Percentiles rank a stretch among this genome's conserved stretches.
These are phyloP conservation scores for Xylophagus ater DNA, from an alignment of 2,888 invertebrate species.

Conservation along the genomic window DNA sequence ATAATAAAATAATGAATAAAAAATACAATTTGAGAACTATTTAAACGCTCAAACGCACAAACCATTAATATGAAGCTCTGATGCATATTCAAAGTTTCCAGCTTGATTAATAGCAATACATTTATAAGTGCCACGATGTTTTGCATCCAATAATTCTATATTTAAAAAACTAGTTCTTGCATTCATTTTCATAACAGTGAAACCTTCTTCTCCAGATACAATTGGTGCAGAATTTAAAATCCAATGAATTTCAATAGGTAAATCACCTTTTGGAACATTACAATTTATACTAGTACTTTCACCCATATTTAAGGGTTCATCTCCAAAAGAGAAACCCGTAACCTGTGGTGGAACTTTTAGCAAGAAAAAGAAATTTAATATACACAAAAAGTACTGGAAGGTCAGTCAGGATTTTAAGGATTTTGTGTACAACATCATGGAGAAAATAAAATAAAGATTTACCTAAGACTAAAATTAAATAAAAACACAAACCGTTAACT, in stretches of 20 bases:
- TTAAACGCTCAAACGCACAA: conserved; percentile 30
- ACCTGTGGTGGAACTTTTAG: conserved; percentile 34
- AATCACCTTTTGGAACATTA: conserved; percentile 45
- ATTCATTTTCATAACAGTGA: conserved; percentile 36
- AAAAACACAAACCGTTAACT: conserved; percentile 47
- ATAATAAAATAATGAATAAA: not conserved
- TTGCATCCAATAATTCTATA: conserved; percentile 50
- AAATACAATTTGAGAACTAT: not conserved
- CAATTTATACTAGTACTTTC: conserved; percentile 45
- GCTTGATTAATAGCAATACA: conserved; percentile 64
- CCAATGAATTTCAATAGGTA: conserved; percentile 52
- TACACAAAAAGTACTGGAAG: conserved; percentile 5
- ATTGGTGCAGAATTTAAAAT: conserved; percentile 43
- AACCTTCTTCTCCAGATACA: conserved; percentile 36
- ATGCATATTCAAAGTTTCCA: conserved; percentile 54
- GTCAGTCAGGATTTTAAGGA: conserved; percentile 17
- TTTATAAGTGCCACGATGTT: conserved; percentile 63
- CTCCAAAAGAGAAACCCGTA: conserved; percentile 35
- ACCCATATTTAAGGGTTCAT: conserved; percentile 47
- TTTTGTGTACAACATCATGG: not conserved
- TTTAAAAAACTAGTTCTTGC: conserved; percentile 40
- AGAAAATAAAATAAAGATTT: conserved; percentile 1
- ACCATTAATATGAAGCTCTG: conserved; percentile 51
- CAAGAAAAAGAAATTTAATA: conserved; percentile 10
- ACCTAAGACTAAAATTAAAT: conserved; percentile 19